These are phyloP conservation scores for Escarpia spicata DNA, from an alignment of 2,888 invertebrate species.

Conservation along the genomic window DNA sequence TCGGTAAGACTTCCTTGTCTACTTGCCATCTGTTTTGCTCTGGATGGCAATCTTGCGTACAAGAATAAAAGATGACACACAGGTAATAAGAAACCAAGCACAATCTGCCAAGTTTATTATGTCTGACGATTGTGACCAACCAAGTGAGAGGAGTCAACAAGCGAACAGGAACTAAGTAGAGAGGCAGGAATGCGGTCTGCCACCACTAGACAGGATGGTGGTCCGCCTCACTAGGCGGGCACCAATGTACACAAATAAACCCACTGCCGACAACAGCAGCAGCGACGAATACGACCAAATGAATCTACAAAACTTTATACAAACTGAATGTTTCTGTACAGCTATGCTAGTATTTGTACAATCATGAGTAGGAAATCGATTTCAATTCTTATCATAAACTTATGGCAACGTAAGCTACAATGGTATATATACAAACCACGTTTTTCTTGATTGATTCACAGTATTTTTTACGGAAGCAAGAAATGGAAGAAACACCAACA, in stretches of 20 bases:
- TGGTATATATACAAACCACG: neutral
- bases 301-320: conserved; percentile 16
- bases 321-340: conserved; percentile 11
- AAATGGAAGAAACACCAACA: neutral
- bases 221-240: neutral
- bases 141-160: neutral
- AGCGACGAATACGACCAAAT: neutral
- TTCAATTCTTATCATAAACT: neutral
- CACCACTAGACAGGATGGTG: neutral
- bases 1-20: too few relatives aligned
- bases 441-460: neutral
- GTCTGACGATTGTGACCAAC: neutral
- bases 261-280: neutral
- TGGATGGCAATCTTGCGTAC: neutral
- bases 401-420: neutral
- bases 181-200: neutral
- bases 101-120: conserved; percentile 8
- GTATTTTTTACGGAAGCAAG: neutral
- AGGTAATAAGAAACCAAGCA: neutral
- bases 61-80: neutral
- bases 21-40: too few relatives aligned
- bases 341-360: neutral
- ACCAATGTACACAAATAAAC: neutral
- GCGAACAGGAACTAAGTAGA: conserved; percentile 13
- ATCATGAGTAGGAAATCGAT: neutral